phyloP scores from a whole-genome alignment of 1,140 invertebrate species.

The Cotesia chilonis region DNA sequence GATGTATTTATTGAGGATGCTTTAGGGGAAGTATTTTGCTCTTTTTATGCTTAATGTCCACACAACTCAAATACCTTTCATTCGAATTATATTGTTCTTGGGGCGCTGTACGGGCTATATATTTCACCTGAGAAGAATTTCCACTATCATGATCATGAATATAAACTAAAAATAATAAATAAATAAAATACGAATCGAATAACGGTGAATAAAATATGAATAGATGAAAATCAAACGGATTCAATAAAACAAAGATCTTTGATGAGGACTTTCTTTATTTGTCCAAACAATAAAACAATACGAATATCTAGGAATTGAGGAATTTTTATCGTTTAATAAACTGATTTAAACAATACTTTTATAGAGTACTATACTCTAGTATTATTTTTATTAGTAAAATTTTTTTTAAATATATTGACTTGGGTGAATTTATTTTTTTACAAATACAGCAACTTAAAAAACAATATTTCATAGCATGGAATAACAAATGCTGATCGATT shows the following conservation, averaged over 20 bases:
- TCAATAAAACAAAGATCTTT: neutral
- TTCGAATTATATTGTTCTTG: neutral
- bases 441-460: too few relatives aligned
- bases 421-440: too few relatives aligned
- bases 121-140: neutral
- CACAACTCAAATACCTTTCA: neutral
- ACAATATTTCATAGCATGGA: too few relatives aligned
- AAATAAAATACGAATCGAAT: neutral
- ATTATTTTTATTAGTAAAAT: too few relatives aligned
- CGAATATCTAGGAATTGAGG: too few relatives aligned
- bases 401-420: too few relatives aligned
- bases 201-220: neutral
- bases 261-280: too few relatives aligned
- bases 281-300: too few relatives aligned
- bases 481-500: too few relatives aligned
- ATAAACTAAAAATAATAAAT: neutral
- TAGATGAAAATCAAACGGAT: neutral
- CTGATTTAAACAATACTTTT: too few relatives aligned
- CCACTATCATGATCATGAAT: neutral
- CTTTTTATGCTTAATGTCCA: neutral
- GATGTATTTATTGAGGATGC: constrained; percentile 31
- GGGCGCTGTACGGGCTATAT: neutral
- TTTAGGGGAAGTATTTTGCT: constrained; percentile 4
- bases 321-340: too few relatives aligned
- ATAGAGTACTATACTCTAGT: too few relatives aligned